These are phyloP conservation scores for Sycophila texana DNA, from an alignment of 2,888 invertebrate species.

Conservation along the genomic window DNA sequence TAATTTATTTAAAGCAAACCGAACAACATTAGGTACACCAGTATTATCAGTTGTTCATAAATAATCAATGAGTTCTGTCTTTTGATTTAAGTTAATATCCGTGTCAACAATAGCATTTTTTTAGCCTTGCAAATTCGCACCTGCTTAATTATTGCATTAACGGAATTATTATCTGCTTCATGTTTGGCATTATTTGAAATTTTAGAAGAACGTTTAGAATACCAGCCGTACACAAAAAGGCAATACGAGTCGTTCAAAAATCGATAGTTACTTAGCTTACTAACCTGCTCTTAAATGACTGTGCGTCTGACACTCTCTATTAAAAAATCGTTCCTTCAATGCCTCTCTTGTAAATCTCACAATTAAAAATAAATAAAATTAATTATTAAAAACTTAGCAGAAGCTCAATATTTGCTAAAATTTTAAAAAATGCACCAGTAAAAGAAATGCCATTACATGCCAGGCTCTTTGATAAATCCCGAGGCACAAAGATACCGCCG, in stretches of 20 bases:
- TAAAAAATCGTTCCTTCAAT: not conserved
- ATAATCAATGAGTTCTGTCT: slow-evolving; percentile 31
- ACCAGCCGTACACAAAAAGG: not conserved
- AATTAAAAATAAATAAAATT: too few relatives aligned
- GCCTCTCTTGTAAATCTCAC: not conserved
- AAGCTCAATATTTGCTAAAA: too few relatives aligned
- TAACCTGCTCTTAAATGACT: slow-evolving; percentile 11
- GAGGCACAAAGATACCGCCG: not conserved
- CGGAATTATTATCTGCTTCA: slow-evolving; percentile 45
- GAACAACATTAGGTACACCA: slow-evolving; percentile 11
- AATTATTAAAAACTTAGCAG: too few relatives aligned
- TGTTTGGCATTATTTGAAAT: slow-evolving; percentile 33
- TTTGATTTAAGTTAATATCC: slow-evolving; percentile 39
- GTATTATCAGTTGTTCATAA: slow-evolving; percentile 24
- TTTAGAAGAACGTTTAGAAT: slow-evolving; percentile 16
- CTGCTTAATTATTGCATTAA: slow-evolving; percentile 42
- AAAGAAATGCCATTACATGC: not conserved
- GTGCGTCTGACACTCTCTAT: not conserved
- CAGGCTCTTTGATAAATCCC: not conserved
- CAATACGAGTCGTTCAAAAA: slow-evolving; percentile 29
- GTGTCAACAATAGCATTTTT: slow-evolving; percentile 33
- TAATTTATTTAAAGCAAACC: slow-evolving; percentile 14
- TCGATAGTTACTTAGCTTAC: slow-evolving; percentile 17
- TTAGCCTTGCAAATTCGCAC: slow-evolving; percentile 11
- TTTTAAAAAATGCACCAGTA: not conserved